Evolutionary conservation across 2,888 invertebrate species (phyloP), one percentile per base, ranked within the genome.

Genomic region (Hecatera dysodea): DNA sequence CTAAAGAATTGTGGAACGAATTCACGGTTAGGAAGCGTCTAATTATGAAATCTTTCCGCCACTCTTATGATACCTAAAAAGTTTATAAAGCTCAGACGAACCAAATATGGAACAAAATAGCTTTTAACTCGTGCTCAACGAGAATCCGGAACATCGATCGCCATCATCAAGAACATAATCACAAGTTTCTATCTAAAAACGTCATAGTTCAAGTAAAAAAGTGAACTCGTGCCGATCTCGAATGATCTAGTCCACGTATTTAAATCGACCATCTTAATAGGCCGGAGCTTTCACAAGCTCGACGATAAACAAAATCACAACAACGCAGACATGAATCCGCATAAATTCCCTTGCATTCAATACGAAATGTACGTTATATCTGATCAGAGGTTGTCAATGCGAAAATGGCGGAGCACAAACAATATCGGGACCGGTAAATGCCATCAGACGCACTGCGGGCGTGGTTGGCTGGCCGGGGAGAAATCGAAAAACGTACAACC

Each of bases 371-470:
- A 84, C 79, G 69, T 81, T 81, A 78, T 83, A 84, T 86, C 85
- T 78, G 85, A 85, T 88, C 80, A 78, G 87, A 72, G 81, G 88
- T 89, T 92, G 92, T 91, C 92, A 92, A 89, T 90, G 87, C 81
- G 83, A 88, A 88, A 89, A 89, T 88, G 87, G 85, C 86, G 81
- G 85, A 78, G 74, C 86, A 78, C 83, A 87, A 89, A 90, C 90
- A 90, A 89, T 90, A 91, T 91, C 90, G 78, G 80, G 67, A 72
- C 67, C 67, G 73, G 86, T 89, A 92, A 93, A 93, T 93, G 92
- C 91, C 92, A 93, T 92, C 92, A 83, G 87, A 90, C 89, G 89
- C 89, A 90, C 86, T 89, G 71, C 79, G 81, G 90, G 91, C 91
- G 83, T 85, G 83, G 83, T 75, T 76, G 59, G 33, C 75, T 67